Percentiles rank a stretch among this genome's conserved stretches.
phyloP scores from a whole-genome alignment of 2,888 invertebrate species.

The Phaonia tiefii region DNA sequence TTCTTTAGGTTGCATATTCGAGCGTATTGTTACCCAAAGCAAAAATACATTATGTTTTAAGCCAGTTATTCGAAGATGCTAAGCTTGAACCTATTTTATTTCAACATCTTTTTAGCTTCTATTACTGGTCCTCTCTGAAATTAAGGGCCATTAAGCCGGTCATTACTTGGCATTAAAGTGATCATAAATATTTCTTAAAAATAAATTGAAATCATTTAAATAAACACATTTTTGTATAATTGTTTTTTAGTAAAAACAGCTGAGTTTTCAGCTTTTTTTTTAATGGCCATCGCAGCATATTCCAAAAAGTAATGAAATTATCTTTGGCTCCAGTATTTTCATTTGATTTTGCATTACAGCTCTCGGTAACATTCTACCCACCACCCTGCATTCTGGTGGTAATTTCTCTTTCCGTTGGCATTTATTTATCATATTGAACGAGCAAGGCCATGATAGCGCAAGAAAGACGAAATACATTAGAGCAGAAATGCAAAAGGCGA shows the following conservation, averaged over 20 bases:
- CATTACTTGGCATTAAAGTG: background rate
- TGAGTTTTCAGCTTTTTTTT: constrained; percentile 26
- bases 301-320: background rate
- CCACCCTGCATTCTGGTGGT: background rate
- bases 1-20: too few species aligned
- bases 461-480: background rate
- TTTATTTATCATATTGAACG: too few species aligned
- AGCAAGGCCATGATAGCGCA: background rate
- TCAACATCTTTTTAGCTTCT: too few species aligned
- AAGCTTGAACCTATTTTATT: too few species aligned
- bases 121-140: too few species aligned
- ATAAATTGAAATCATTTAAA: constrained; percentile 33
- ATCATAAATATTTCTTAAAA: constrained; percentile 6
- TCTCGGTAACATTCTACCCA: constrained; percentile 11
- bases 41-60: too few species aligned
- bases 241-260: constrained; percentile 24
- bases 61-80: too few species aligned
- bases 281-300: constrained; percentile 20
- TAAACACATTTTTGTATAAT: constrained; percentile 5
- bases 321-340: constrained; percentile 11
- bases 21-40: too few species aligned
- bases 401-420: background rate
- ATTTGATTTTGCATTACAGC: constrained; percentile 38
- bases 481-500: background rate
- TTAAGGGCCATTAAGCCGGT: background rate